Base-by-base conservation (phyloP, 2,888 invertebrate species). In the Cephonodes hylas region DNA sequence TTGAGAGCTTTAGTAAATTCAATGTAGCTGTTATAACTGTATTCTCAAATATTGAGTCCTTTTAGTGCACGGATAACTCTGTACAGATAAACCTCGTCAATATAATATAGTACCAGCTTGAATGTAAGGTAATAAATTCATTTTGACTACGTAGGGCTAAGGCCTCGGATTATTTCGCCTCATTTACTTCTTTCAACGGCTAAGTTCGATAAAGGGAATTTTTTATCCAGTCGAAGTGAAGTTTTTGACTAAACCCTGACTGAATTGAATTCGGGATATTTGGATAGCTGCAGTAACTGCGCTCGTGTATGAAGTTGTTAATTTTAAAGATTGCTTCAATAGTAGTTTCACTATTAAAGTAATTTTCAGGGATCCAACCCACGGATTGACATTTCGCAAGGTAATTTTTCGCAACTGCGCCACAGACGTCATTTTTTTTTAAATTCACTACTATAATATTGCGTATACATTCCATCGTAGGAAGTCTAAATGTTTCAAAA, bases 141-240 rank as follows among this genome's bases (percentile, higher is more conserved):
- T 85, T 89, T 86, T 83, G 88, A 84, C 86, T 82, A 81, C 86
- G 86, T 80, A 87, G 88, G 89, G 88, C 90, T 89, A 89, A 89
- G 90, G 89, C 89, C 84, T 79, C 83, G 85, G 91, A 91, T 91
- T 91, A 91, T 90, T 89, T 90, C 90, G 77, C 88, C 81, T 89
- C 89, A 91, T 91, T 91, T 89, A 89, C 88, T 85, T 89, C 86
- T 90, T 91, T 91, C 89, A 89, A 82, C 82, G 85, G 82, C 86
- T 80, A 15, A 83, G 77, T 77, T 79, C 79, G 77, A 80, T 85
- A 82, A 85, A 88, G 84, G 80, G 85, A 83, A 84, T 84, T 87
- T 87, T 84, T 82, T 79, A n/a, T n/a, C 72, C 72, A 74, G 79
- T 77, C 83, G 80, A 78, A 85, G 85, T 85, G 84, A 84, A 88